Base-by-base conservation (phyloP, 2,113 vertebrate genomes). In the Paradoxurus hermaphroditus region DNA sequence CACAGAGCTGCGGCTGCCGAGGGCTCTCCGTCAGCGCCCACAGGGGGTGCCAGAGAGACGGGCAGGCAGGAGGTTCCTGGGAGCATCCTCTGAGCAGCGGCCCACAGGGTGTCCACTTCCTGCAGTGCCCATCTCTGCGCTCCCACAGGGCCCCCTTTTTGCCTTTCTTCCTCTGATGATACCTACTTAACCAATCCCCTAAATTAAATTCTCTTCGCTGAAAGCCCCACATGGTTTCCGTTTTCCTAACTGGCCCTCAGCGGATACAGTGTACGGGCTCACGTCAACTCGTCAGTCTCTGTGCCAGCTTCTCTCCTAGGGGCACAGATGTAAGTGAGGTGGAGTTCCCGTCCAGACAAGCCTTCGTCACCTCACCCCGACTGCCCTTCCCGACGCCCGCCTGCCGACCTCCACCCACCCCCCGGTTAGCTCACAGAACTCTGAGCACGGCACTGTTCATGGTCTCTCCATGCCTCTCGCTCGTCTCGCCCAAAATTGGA, bases 271-370 rank as follows among this genome's bases (percentile, higher is more conserved):
- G 1, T 34, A 21, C 1, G 4, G 23, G 39, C 44, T 21, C 70
- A 49, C 7, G 16, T 46, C 25, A 39, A 0, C 7, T 1, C 70
- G 0, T 29, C 49, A 21, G 0, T 4, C 4, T 2, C 12, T 21
- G 39, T 11, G 44, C 19, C 27, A 4, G 70, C 34, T n/a, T 51
- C 62, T 27, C 23, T 13, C 7, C 31, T 7, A 11, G n/a, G 27
- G 21, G 46, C 75, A 15, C 21, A 31, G 21, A 11, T 4, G 0
- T 1, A 36, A 44, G 78, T 1, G 1, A 51, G 56, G 25, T 0
- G 0, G 65, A 39, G 9, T 1, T 9, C 56, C 75, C 14, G 23
- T 4, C 72, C 18, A 0, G 9, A 1, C 4, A 39, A n/a, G 10
- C 59, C 19, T 36, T 78, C 23, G 0, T 7, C 59, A 13, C 1